Conservation (phyloP, 2,113 vertebrate genomes). For the Tapirus terrestris region DNA sequence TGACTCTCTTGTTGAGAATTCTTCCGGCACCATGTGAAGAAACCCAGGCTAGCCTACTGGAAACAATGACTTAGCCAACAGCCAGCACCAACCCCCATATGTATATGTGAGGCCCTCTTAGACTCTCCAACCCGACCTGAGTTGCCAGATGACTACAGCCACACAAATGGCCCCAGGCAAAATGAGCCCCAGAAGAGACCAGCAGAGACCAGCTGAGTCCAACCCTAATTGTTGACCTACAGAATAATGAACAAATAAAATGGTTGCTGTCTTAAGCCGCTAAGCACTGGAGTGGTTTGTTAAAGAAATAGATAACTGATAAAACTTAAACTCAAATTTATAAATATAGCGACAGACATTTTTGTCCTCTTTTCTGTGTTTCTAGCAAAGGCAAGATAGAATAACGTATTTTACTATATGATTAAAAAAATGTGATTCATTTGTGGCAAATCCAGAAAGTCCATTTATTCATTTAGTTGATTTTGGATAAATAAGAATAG, state of each 20-base stretch:
- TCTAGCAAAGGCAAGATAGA: constrained; percentile 40
- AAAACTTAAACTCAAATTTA: constrained; percentile 13
- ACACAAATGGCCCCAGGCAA: not conserved
- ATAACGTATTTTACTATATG: constrained; percentile 15
- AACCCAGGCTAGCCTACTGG: not conserved
- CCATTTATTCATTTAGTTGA: constrained; percentile 33
- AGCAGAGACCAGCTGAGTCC: not conserved
- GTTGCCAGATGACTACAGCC: not conserved
- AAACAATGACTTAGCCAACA: not conserved
- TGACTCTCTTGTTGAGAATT: not conserved
- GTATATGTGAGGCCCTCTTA: not conserved
- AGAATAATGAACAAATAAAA: not conserved
- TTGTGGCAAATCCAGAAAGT: constrained; percentile 10
- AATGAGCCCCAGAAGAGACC: not conserved
- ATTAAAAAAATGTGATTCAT: constrained; percentile 13
- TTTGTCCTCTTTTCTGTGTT: not conserved
- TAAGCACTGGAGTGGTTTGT: not conserved
- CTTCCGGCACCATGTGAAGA: not conserved
- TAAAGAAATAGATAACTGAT: not conserved
- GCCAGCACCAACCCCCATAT: not conserved
- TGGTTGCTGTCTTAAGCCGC: not conserved
- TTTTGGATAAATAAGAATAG: constrained; percentile 34
- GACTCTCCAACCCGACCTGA: not conserved
- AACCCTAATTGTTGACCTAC: not conserved
- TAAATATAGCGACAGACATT: not conserved